Percentiles rank a stretch among this genome's conserved stretches.
Evolutionary conservation across 2,888 invertebrate genomes (phyloP).

Genomic region (Limnephilus lunatus): DNA sequence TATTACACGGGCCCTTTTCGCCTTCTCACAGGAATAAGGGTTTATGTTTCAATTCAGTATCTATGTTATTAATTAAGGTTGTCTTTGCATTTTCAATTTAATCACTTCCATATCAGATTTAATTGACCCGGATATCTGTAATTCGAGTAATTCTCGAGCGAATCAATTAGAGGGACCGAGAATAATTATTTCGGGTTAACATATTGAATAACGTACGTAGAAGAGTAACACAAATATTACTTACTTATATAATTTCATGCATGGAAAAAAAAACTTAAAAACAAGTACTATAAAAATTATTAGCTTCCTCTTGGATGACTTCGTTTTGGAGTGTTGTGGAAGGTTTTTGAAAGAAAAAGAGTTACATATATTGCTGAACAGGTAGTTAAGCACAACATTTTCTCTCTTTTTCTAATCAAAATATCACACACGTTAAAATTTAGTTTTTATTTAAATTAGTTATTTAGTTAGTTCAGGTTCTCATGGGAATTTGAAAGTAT

Average conservation of each 20-base stretch:
- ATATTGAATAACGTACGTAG: neutral
- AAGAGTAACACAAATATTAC: too few relatives aligned
- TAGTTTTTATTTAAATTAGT: neutral
- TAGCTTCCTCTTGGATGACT: neutral
- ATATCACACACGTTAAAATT: neutral
- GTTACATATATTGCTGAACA: neutral
- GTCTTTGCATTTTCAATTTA: slow-evolving; percentile 6
- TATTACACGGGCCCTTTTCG: neutral
- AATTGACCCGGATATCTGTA: neutral
- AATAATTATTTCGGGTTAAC: neutral
- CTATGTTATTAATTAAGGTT: slow-evolving; percentile 1
- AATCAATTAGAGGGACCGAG: neutral
- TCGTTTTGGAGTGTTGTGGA: neutral
- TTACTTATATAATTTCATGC: too few relatives aligned
- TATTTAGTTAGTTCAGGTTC: too few relatives aligned
- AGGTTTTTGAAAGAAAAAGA: neutral
- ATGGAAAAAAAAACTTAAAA: too few relatives aligned
- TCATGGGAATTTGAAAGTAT: too few relatives aligned
- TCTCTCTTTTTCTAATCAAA: neutral
- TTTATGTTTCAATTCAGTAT: neutral
- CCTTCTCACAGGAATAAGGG: neutral
- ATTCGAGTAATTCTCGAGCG: neutral
- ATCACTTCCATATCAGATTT: neutral
- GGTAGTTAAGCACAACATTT: neutral
- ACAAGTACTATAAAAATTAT: neutral